phyloP scores from a whole-genome alignment of 2,888 invertebrate genomes.

The Scaeva pyrastri region DNA sequence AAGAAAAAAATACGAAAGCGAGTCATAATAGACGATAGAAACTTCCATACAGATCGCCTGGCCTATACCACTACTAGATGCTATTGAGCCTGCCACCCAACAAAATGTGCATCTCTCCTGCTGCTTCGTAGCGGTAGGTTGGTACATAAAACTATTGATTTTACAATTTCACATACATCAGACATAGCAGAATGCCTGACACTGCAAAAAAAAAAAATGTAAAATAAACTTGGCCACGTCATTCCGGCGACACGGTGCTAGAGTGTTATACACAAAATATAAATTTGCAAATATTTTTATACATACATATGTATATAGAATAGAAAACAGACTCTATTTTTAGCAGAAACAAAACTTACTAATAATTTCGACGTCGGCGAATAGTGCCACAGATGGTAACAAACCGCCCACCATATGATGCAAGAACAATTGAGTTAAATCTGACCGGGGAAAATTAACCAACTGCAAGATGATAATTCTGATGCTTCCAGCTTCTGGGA shows the following conservation, averaged over 20 bases:
- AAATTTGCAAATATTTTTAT: constrained; percentile 37
- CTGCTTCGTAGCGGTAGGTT: constrained; percentile 27
- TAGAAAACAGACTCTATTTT: neutral
- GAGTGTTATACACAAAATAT: constrained; percentile 41
- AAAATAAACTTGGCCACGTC: constrained; percentile 48
- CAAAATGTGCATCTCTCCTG: constrained; percentile 56
- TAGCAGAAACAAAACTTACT: constrained; percentile 70
- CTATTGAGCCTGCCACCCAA: constrained; percentile 39
- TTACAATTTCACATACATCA: constrained; percentile 57
- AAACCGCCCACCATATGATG: constrained; percentile 83
- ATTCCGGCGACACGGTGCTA: constrained; percentile 30
- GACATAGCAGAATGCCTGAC: constrained; percentile 35
- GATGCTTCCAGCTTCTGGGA: constrained; percentile 6
- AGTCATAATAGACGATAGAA: constrained; percentile 38
- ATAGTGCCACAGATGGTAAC: constrained; percentile 80
- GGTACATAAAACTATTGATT: constrained; percentile 72
- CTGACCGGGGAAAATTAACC: constrained; percentile 58
- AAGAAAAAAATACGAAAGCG: neutral
- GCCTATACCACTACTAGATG: constrained; percentile 29
- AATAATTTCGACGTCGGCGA: constrained; percentile 80
- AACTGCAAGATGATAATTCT: constrained; percentile 33
- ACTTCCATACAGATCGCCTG: constrained; percentile 33
- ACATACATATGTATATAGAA: neutral
- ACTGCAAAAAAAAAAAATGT: constrained; percentile 10
- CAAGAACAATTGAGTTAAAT: constrained; percentile 69